Base-by-base conservation (phyloP, 2,797 vertebrate species). In the Danio albolineatus region DNA sequence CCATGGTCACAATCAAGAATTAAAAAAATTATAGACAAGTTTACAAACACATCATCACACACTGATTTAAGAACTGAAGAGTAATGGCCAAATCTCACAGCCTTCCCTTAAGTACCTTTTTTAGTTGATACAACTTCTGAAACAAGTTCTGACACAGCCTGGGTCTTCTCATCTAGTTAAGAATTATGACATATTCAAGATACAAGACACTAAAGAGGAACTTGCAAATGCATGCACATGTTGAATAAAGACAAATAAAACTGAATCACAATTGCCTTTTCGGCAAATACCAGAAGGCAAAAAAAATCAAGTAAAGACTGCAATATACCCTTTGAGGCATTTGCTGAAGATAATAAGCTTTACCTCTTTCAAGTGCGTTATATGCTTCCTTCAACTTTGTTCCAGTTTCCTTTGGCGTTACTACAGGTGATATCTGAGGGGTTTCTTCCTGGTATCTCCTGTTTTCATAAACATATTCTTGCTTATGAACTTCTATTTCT, bases 361-460 rank as follows among this genome's bases (percentile, higher is more conserved):
- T 86, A 86, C 85, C 85, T 86, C 38, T 73, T 54, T 72, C 43
- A 65, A 36, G 60, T 12, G 69, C 77, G 72, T 78, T 83, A 49
- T 8, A 28, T 46, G 61, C 64, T 78, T 77, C 74, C 54, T 75
- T 79, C 17, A 28, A 9, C 60, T 17, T 38, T 44, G 61, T 4
- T 10, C 61, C 43, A 51, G 82, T 65, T 54, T 88, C 66, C n/a
- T 77, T 13, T 78, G 54, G 48, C 69, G 38, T 72, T 56, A 57
- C 12, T 53, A 71, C 53, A 54, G 73, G 12, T 38, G 39, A 39
- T 41, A 28, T 78, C 59, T 81, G 39, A 65, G 38, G 9, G 17
- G 4, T 16, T 62, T 69, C 56, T 14, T 39, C 36, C 2, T 41
- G 64, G 17, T 16, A 60, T 39, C 10, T 51, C 43, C 44, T 76